Percentiles rank a stretch among this genome's conserved stretches.
These are phyloP conservation scores for Amiota mariae DNA, from an alignment of 2,888 invertebrate genomes.

Conservation along the genomic window DNA sequence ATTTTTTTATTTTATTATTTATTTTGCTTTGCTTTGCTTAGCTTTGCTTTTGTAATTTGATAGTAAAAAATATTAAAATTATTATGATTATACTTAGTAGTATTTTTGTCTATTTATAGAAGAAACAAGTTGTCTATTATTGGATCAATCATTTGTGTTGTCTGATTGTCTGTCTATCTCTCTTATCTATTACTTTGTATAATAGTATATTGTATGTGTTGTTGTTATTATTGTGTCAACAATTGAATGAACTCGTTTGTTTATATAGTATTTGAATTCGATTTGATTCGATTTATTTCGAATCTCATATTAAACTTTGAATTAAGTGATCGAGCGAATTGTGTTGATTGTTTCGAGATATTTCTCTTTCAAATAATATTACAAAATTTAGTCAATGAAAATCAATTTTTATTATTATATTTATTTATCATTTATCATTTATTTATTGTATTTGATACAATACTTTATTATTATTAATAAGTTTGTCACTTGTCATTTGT, in stretches of 20 bases:
- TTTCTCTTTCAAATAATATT: too few relatives aligned
- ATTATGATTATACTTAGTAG: too few relatives aligned
- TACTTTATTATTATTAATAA: too few relatives aligned
- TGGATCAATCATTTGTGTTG: too few relatives aligned
- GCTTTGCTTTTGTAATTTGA: neutral
- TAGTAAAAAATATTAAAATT: neutral
- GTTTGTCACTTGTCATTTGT: neutral
- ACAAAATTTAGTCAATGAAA: too few relatives aligned
- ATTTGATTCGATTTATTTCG: neutral
- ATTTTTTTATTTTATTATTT: neutral
- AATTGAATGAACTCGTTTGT: constrained; percentile 19
- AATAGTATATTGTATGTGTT: neutral
- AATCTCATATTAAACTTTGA: constrained; percentile 53
- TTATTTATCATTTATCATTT: too few relatives aligned
- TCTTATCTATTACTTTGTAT: constrained; percentile 17
- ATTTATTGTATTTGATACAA: too few relatives aligned
- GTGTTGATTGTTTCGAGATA: too few relatives aligned
- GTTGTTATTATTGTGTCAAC: neutral
- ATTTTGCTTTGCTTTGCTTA: neutral
- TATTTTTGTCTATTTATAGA: too few relatives aligned
- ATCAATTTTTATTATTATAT: too few relatives aligned
- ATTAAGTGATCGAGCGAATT: constrained; percentile 2
- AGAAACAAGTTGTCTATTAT: too few relatives aligned
- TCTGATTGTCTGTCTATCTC: neutral
- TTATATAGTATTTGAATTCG: constrained; percentile 9